These are phyloP conservation scores for Osmerus mordax DNA, from an alignment of 2,113 vertebrate species.

Conservation along the genomic window DNA sequence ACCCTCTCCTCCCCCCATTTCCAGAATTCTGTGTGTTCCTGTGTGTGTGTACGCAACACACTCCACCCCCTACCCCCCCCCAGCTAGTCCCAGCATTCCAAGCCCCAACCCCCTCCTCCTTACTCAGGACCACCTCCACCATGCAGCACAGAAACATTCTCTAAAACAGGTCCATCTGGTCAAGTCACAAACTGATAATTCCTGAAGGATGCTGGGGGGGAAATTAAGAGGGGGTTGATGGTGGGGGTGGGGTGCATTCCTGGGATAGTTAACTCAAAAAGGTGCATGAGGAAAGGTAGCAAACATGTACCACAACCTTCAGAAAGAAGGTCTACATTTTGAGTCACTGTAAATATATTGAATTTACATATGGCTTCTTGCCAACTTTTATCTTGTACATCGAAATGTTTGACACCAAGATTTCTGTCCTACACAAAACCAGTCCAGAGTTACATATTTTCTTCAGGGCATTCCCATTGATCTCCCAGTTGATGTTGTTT, in stretches of 20 bases:
- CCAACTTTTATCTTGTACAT: too few relatives aligned
- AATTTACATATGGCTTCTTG: background rate
- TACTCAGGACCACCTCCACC: conserved; percentile 16
- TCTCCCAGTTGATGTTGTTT: background rate
- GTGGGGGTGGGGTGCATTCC: conserved; percentile 46
- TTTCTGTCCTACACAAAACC: too few relatives aligned
- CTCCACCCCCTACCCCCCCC: conserved; percentile 7
- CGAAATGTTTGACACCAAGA: too few relatives aligned
- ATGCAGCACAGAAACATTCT: conserved; percentile 2
- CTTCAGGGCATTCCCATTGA: background rate
- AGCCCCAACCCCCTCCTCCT: conserved; percentile 13
- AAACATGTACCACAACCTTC: background rate
- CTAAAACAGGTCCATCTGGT: conserved; percentile 51
- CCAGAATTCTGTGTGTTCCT: conserved; percentile 14
- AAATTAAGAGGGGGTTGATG: background rate
- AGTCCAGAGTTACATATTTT: too few relatives aligned
- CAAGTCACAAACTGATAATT: conserved; percentile 37
- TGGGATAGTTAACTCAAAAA: conserved; percentile 38
- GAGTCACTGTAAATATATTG: background rate
- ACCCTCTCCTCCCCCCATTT: conserved; percentile 16
- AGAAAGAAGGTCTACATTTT: background rate
- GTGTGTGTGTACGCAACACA: background rate
- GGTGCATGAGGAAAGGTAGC: conserved; percentile 1
- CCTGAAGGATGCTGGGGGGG: conserved; percentile 38
- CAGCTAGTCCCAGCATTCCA: conserved; percentile 31